Conservation (phyloP, 2,888 invertebrate genomes). For the Andrena marginata region DNA sequence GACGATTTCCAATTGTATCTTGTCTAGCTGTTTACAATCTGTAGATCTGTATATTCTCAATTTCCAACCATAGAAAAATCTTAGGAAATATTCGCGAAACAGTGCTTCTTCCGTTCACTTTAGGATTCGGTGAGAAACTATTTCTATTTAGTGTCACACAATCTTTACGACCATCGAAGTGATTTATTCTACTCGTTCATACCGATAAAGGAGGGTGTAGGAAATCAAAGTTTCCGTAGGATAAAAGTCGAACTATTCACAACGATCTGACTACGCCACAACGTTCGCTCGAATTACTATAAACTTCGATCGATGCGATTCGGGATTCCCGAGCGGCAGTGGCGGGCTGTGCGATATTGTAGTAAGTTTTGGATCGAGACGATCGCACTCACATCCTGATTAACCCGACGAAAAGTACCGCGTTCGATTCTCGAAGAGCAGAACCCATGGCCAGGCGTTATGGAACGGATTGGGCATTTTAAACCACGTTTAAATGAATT, state of each 20-base stretch:
- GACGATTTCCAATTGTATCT: not conserved
- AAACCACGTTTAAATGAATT: constrained; percentile 78
- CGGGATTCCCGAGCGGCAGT: constrained; percentile 10
- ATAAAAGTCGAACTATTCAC: not conserved
- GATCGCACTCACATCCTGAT: constrained; percentile 12
- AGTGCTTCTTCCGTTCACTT: no score
- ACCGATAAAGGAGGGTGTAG: no score
- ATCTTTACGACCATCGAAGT: no score
- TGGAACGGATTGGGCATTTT: constrained; percentile 82
- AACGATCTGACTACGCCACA: not conserved
- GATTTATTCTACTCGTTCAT: no score
- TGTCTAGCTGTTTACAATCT: no score
- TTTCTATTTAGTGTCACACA: no score
- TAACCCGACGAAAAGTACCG: constrained; percentile 5
- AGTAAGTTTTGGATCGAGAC: not conserved
- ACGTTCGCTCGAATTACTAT: not conserved
- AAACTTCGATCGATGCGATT: constrained; percentile 22
- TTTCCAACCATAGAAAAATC: no score
- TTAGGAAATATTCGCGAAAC: no score
- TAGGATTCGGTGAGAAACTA: no score
- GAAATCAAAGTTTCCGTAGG: no score
- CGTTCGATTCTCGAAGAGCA: constrained; percentile 2
- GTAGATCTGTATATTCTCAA: no score
- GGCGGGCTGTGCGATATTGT: constrained; percentile 33
- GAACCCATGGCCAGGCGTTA: constrained; percentile 74